Percentiles rank a stretch among this genome's conserved stretches.
Evolutionary conservation across 92 coral and sea anemone species (phyloP).

Genomic region (Epizoanthus rinbou): DNA sequence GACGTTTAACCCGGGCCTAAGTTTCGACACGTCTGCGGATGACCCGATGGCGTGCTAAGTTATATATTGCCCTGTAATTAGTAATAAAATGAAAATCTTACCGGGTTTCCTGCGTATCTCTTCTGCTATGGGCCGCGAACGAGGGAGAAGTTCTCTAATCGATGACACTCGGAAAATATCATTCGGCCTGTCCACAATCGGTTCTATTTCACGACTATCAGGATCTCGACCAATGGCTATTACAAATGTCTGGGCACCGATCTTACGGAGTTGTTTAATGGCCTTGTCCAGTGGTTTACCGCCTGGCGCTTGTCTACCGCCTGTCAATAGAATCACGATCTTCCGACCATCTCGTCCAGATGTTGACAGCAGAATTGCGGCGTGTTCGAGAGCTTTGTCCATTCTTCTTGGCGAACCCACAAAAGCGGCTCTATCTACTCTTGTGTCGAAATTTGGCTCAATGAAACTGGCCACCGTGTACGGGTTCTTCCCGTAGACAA

Average conservation of each 20-base stretch:
- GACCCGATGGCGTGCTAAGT: not conserved
- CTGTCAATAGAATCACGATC: constrained; percentile 51
- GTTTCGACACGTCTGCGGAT: not conserved
- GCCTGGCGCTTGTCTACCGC: constrained; percentile 48
- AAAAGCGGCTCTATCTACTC: constrained; percentile 30
- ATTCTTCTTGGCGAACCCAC: constrained; percentile 26
- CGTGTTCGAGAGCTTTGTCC: constrained; percentile 30
- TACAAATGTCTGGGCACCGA: constrained; percentile 55
- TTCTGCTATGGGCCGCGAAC: constrained; percentile 32
- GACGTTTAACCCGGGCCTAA: not conserved
- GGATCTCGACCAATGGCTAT: constrained; percentile 45
- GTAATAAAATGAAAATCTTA: not conserved
- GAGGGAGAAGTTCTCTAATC: constrained; percentile 8
- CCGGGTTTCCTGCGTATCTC: constrained; percentile 21
- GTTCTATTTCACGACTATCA: constrained; percentile 22
- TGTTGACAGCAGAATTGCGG: not conserved
- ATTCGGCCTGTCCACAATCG: constrained; percentile 30
- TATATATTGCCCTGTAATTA: not conserved
- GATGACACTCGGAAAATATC: constrained; percentile 25
- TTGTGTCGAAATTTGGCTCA: constrained; percentile 6
- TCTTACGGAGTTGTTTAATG: constrained; percentile 47
- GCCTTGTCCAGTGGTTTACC: constrained; percentile 21
- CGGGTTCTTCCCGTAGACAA: constrained; percentile 20
- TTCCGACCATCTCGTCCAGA: constrained; percentile 56
- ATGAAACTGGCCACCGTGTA: constrained; percentile 29